phyloP scores from a whole-genome alignment of 2,888 invertebrate genomes.

The Fabriciana adippe region DNA sequence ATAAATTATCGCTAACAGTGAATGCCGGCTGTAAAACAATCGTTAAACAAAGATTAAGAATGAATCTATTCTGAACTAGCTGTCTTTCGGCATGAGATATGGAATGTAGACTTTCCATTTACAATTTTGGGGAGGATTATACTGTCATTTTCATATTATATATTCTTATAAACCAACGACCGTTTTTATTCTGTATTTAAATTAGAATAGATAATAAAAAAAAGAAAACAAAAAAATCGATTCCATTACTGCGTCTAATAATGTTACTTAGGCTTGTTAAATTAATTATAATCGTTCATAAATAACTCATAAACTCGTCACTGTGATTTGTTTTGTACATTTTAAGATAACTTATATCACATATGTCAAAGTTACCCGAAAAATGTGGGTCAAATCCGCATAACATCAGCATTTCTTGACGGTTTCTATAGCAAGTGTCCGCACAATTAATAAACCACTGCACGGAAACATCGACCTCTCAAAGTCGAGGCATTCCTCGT shows the following conservation, averaged over 20 bases:
- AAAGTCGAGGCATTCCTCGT: constrained; percentile 71
- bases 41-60: constrained; percentile 66
- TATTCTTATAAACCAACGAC: background rate
- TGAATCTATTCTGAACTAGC: constrained; percentile 46
- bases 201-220: no score
- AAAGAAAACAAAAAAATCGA: no score
- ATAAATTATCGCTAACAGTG: constrained; percentile 65
- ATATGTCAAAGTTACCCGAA: constrained; percentile 32
- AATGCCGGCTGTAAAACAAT: constrained; percentile 63
- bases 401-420: constrained; percentile 54
- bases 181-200: no score
- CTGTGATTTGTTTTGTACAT: no score
- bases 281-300: no score
- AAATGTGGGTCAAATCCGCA: constrained; percentile 43
- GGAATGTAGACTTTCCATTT: constrained; percentile 31
- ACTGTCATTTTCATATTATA: constrained; percentile 6
- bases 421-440: constrained; percentile 72
- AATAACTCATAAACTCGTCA: no score
- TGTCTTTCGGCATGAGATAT: constrained; percentile 39
- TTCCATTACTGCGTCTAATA: no score
- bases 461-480: constrained; percentile 70
- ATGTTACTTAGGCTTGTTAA: no score
- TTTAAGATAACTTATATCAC: background rate
- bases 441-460: constrained; percentile 72
- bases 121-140: constrained; percentile 18